These are phyloP conservation scores for Enhydra lutris DNA, from an alignment of 2,113 vertebrate species.

Conservation along the genomic window DNA sequence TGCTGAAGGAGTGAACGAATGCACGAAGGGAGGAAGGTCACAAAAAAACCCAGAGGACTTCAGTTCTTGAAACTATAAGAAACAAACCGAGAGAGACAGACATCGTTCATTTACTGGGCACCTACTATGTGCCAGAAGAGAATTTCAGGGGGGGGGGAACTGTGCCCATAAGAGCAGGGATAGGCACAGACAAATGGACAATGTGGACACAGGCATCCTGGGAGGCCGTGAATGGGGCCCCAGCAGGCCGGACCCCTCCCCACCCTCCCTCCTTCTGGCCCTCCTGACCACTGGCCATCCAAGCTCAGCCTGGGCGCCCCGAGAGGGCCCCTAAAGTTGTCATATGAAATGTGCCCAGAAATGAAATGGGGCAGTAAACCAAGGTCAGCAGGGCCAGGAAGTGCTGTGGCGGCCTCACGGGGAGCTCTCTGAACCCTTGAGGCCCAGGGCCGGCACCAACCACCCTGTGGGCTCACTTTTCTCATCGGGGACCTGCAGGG, in stretches of 20 bases:
- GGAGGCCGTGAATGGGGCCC: neutral
- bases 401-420: accelerated
- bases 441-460: neutral
- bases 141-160: neutral
- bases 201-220: neutral
- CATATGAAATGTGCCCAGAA: neutral
- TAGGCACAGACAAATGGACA: neutral
- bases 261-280: neutral
- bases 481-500: neutral
- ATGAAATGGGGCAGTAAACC: neutral
- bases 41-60: neutral
- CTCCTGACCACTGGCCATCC: neutral
- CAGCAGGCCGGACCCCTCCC: neutral
- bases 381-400: neutral
- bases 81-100: neutral
- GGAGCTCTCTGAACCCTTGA: neutral
- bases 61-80: neutral
- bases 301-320: neutral
- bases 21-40: neutral
- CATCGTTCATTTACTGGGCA: neutral
- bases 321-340: neutral
- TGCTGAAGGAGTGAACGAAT: neutral
- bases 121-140: neutral
- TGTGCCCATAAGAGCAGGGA: neutral
- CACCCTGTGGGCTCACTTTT: neutral